phyloP scores from a whole-genome alignment of 2,888 invertebrate genomes.

The Ichneumon xanthorius region DNA sequence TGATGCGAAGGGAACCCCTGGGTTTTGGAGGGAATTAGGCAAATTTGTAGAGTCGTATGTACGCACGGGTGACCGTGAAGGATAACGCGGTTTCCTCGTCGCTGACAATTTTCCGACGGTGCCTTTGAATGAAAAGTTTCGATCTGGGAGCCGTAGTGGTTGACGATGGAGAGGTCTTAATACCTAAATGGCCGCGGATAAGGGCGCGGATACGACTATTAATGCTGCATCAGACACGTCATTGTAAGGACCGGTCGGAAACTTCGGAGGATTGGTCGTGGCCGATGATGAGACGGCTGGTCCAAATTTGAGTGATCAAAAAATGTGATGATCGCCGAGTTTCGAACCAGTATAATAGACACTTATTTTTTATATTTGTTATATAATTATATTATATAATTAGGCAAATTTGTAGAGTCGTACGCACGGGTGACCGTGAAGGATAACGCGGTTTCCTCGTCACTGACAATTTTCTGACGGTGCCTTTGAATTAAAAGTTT shows the following conservation, averaged over 20 bases:
- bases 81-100: slow-evolving; percentile 48
- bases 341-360: slow-evolving; percentile 59
- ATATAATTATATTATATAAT: no score
- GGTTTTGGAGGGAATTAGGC: slow-evolving; percentile 67
- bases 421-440: not conserved
- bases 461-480: slow-evolving; percentile 52
- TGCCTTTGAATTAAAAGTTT: slow-evolving; percentile 62
- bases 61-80: slow-evolving; percentile 58
- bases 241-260: not conserved
- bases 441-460: slow-evolving; percentile 50
- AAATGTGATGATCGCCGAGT: no score
- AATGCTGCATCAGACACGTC: not conserved
- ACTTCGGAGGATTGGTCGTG: no score
- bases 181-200: not conserved
- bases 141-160: slow-evolving; percentile 19
- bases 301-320: no score
- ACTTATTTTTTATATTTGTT: no score
- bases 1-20: slow-evolving; percentile 68
- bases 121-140: slow-evolving; percentile 62
- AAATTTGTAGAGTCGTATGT: slow-evolving; percentile 62
- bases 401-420: no score
- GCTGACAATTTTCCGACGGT: slow-evolving; percentile 52
- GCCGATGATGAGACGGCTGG: no score
- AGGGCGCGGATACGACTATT: not conserved
- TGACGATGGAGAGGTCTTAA: slow-evolving; percentile 21